Base-by-base conservation (phyloP, 30 jellyfish, hydroid and myxozoan genomes). In the Pelagia noctiluca region DNA sequence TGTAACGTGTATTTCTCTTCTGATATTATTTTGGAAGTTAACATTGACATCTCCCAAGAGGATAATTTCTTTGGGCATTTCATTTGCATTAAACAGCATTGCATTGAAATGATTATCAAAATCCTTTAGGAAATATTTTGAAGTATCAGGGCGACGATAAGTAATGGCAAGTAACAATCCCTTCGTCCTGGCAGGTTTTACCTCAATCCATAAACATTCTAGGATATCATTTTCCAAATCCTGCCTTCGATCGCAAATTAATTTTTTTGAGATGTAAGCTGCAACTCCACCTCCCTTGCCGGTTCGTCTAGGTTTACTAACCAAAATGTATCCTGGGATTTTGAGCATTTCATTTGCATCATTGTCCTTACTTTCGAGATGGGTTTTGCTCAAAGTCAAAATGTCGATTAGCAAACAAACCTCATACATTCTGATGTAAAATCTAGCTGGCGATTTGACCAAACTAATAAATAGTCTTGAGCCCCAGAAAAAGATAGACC, bases 271-370 rank as follows among this genome's bases (percentile, higher is more conserved):
- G 70, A 83, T 83, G 82, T 83, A 70, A 69, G 93, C 87, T 68
- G 87, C 93, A 25, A 83, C 93, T 83, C 87, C 93, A 60, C 88
- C 88, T 76, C 88, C 88, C 36, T 70, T 70, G 23, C 86, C 86
- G 50, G 86, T 74, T 74, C 50, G 88, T 76, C 88, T 76, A 63
- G 88, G 80, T 81, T 57, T 57, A 63, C 90, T 65, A 68, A 83
- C 86, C 37, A 83, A 83, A 69, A 70, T 69, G 92, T 68, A 82
- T 50, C 93, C 87, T 68, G 93, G 87, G 53, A 83, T 68, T 50
- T 83, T 70, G 87, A 35, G 87, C 84, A 83, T 83, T 83, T 50
- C 93, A 49, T 70, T 69, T 83, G 72, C 83, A 50, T 53, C 80
- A 69, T 25, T 70, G 75, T 50, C 80, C 50, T 31, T 70, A 69